Conservation (phyloP, 92 coral and sea anemone genomes). For the Siderastrea radians region DNA sequence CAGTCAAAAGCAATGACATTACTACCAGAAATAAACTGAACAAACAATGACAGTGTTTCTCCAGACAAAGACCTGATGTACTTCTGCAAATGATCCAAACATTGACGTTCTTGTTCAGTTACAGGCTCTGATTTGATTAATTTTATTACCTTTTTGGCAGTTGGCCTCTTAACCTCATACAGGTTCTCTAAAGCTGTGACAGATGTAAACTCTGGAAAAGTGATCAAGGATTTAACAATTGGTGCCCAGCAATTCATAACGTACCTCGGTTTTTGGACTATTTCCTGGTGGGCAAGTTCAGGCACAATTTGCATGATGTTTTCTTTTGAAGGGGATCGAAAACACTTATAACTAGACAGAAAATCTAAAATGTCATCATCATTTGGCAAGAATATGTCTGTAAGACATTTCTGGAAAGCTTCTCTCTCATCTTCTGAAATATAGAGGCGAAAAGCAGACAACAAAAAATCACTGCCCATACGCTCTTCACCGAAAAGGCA, state of each 20-base stretch:
- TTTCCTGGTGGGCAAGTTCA: slow-evolving; percentile 11
- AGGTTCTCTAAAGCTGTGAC: neutral
- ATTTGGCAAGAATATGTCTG: too few species aligned
- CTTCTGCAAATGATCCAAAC: slow-evolving; percentile 46
- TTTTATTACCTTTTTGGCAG: slow-evolving; percentile 37
- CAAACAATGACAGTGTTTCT: neutral
- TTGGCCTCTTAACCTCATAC: slow-evolving; percentile 32
- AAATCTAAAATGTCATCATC: too few species aligned
- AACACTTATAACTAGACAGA: neutral
- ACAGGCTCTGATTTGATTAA: slow-evolving; percentile 43
- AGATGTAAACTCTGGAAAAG: too few species aligned
- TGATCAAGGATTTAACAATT: neutral
- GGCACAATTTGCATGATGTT: too few species aligned
- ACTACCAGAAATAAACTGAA: slow-evolving; percentile 25
- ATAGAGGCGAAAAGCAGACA: too few species aligned
- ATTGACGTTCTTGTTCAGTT: slow-evolving; percentile 43
- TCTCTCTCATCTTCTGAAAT: neutral
- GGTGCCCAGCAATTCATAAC: slow-evolving; percentile 25
- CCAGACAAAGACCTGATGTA: slow-evolving; percentile 47
- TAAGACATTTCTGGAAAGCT: too few species aligned
- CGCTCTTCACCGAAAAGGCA: slow-evolving; percentile 67
- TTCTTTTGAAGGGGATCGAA: neutral
- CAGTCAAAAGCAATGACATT: slow-evolving; percentile 32
- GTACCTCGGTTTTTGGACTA: slow-evolving; percentile 5
- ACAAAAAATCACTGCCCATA: slow-evolving; percentile 16